phyloP scores from a whole-genome alignment of 2,888 invertebrate genomes.

The Ophion slaviceki region DNA sequence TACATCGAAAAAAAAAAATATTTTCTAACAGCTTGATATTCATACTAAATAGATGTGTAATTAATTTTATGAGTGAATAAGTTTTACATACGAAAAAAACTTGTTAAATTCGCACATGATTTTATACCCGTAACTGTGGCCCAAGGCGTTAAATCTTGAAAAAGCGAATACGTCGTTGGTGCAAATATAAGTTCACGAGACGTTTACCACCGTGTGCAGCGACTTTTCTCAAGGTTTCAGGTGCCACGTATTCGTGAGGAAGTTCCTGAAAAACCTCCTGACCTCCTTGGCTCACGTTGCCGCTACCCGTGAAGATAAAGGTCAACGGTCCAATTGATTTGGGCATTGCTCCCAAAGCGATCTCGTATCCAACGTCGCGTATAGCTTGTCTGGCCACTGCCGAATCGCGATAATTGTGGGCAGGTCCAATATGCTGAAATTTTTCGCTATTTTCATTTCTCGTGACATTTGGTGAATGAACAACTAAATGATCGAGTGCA shows the following conservation, averaged over 20 bases:
- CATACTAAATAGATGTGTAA: no score
- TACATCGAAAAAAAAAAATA: no score
- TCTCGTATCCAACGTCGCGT: slow-evolving; percentile 99
- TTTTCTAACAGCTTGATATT: no score
- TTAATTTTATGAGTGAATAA: no score
- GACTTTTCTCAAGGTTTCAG: slow-evolving; percentile 97
- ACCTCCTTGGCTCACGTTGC: slow-evolving; percentile 96
- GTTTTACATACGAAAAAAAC: no score
- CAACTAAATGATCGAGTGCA: background rate
- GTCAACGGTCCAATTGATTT: slow-evolving; percentile 98
- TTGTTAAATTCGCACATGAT: no score
- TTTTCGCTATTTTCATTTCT: background rate
- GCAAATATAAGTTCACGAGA: slow-evolving; percentile 13
- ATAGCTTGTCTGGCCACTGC: slow-evolving; percentile 99
- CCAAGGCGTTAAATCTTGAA: background rate
- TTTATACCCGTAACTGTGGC: no score
- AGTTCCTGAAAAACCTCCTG: slow-evolving; percentile 98
- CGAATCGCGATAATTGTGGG: slow-evolving; percentile 99
- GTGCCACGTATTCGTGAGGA: slow-evolving; percentile 98
- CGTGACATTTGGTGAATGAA: background rate
- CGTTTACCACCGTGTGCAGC: slow-evolving; percentile 97
- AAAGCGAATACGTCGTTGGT: background rate
- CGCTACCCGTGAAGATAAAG: slow-evolving; percentile 99
- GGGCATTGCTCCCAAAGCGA: slow-evolving; percentile 97
- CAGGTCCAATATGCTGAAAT: slow-evolving; percentile 95